These are phyloP conservation scores for Leptonema lineaticorne DNA, from an alignment of 1,140 invertebrate genomes.

Conservation along the genomic window DNA sequence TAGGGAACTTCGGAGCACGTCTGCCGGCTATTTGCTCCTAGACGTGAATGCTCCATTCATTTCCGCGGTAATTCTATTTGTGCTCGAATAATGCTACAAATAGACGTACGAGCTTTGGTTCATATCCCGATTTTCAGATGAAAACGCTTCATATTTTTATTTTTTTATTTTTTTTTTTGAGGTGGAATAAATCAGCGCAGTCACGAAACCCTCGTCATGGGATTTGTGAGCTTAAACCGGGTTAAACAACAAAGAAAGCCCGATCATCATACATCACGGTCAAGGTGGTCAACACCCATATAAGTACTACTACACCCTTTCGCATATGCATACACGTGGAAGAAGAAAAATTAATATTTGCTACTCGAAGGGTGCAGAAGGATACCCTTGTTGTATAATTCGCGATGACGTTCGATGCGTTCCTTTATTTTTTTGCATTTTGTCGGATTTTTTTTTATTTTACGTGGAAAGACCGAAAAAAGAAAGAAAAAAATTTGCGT, in stretches of 20 bases:
- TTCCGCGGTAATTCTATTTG: constrained; percentile 9
- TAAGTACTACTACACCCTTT: not conserved
- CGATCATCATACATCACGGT: constrained; percentile 32
- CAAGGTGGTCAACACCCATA: constrained; percentile 6
- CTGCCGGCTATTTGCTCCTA: not conserved
- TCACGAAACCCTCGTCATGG: constrained; percentile 35
- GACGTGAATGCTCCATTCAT: constrained; percentile 2
- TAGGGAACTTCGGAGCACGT: constrained; percentile 6
- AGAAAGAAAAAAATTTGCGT: too few species aligned
- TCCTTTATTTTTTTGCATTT: not conserved
- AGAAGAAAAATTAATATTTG: constrained; percentile 19
- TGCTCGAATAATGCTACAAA: too few species aligned
- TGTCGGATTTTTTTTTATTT: too few species aligned
- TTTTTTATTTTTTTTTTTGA: too few species aligned
- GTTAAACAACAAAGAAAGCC: constrained; percentile 33
- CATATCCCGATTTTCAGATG: too few species aligned
- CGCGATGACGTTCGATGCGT: not conserved
- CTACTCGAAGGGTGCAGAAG: not conserved
- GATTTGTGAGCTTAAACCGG: constrained; percentile 34
- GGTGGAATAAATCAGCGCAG: constrained; percentile 35
- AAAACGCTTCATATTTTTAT: too few species aligned
- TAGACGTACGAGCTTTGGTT: too few species aligned
- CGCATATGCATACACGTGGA: not conserved
- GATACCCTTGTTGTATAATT: not conserved
- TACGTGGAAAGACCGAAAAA: too few species aligned